phyloP scores from a whole-genome alignment of 2,797 vertebrate genomes.

The Babyrousa celebensis region DNA sequence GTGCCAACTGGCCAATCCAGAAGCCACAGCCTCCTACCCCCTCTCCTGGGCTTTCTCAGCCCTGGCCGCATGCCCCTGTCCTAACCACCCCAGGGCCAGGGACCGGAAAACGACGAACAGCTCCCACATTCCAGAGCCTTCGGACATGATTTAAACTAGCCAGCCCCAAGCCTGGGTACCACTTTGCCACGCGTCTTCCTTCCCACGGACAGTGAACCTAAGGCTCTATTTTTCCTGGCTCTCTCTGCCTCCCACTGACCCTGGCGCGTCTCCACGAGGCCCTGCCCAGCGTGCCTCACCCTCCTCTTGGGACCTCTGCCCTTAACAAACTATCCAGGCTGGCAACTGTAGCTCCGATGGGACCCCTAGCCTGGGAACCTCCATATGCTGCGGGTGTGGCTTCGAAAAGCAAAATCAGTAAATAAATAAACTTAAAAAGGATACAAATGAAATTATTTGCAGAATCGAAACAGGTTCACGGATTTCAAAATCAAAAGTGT shows the following conservation, averaged over 20 bases:
- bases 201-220: accelerated
- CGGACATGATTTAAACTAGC: not conserved
- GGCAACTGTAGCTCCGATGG: too few species aligned
- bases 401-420: too few species aligned
- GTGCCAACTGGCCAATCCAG: not conserved
- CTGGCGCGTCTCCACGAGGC: not conserved
- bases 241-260: too few species aligned
- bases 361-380: too few species aligned
- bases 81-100: not conserved
- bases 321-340: not conserved
- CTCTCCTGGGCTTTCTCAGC: not conserved
- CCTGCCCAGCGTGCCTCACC: too few species aligned
- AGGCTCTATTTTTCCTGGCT: not conserved
- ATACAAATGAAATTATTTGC: too few species aligned
- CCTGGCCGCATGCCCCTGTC: not conserved
- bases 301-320: not conserved
- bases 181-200: not conserved
- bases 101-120: not conserved
- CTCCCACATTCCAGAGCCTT: not conserved
- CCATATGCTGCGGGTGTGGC: too few species aligned
- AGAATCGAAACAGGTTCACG: too few species aligned
- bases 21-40: accelerated
- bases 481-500: too few species aligned
- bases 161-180: too few species aligned
- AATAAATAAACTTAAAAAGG: too few species aligned